A percentile compares a stretch with the other conserved stretches of the same genome.
Conservation (phyloP, 1,140 invertebrate species). For the Piezodorus guildinii region DNA sequence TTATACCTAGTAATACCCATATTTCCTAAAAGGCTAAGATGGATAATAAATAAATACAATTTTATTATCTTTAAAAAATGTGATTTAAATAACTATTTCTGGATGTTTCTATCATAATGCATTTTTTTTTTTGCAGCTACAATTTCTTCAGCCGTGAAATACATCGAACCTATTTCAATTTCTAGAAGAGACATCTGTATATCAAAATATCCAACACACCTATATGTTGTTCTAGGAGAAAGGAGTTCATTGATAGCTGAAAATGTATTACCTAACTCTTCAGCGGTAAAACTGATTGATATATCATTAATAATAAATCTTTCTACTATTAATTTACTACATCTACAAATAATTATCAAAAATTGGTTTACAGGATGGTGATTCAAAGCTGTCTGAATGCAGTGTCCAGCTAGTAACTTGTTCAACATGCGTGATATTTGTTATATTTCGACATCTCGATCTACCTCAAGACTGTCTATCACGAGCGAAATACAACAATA, state of each 20-base stretch:
- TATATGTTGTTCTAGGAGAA: slow-evolving; percentile 7
- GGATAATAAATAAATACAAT: no score
- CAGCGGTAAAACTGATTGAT: background rate
- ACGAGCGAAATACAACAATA: slow-evolving; percentile 17
- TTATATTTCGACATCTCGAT: slow-evolving; percentile 44
- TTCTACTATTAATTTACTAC: background rate
- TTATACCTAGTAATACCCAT: no score
- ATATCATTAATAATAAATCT: background rate
- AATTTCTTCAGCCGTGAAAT: no score
- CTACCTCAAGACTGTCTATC: slow-evolving; percentile 35
- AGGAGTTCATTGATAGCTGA: background rate
- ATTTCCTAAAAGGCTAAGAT: no score
- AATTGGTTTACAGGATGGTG: background rate
- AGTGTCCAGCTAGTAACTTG: slow-evolving; percentile 56
- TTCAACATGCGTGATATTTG: slow-evolving; percentile 52
- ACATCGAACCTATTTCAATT: background rate
- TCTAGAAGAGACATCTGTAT: background rate
- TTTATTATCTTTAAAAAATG: no score
- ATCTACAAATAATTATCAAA: background rate
- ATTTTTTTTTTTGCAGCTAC: no score
- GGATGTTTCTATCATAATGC: no score
- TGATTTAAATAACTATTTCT: no score
- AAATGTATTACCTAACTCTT: background rate
- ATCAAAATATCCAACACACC: slow-evolving; percentile 1
- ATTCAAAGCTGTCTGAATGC: slow-evolving; percentile 35